These are phyloP conservation scores for Coluber constrictor DNA, from an alignment of 2,797 vertebrate genomes.

Conservation along the genomic window DNA sequence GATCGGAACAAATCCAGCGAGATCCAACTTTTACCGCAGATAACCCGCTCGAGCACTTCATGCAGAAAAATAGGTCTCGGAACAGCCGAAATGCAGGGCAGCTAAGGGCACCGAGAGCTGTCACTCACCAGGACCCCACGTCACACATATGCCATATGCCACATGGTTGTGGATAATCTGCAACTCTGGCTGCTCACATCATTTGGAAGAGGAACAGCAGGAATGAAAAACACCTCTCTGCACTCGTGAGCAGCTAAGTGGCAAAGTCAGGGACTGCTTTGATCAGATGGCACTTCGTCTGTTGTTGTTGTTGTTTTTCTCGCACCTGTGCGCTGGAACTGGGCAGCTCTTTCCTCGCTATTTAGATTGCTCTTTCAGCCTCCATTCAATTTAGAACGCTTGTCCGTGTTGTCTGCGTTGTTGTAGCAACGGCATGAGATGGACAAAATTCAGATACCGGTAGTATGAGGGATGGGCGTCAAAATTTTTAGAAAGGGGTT, in stretches of 20 bases:
- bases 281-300: slow-evolving; percentile 29
- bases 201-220: slow-evolving; percentile 29
- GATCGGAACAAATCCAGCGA: neutral
- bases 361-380: slow-evolving; percentile 18
- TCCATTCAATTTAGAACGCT: neutral
- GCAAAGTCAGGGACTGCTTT: neutral
- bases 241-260: slow-evolving; percentile 43
- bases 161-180: slow-evolving; percentile 34
- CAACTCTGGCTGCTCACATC: slow-evolving; percentile 19
- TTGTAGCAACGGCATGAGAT: neutral
- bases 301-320: neutral
- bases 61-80: slow-evolving; percentile 21
- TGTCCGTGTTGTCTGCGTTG: neutral
- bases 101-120: slow-evolving; percentile 39
- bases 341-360: accelerated
- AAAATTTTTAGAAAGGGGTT: too few species aligned
- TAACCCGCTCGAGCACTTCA: slow-evolving; percentile 24
- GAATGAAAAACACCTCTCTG: slow-evolving; percentile 35
- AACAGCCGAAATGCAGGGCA: neutral
- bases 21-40: neutral
- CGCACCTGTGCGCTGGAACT: neutral
- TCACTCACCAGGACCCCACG: neutral
- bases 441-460: neutral
- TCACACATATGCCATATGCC: slow-evolving; percentile 54
- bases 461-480: too few species aligned